Percentiles rank a stretch among this genome's conserved stretches.
Evolutionary conservation across 1,140 invertebrate species (phyloP).

Genomic region (Hyles vespertilio): DNA sequence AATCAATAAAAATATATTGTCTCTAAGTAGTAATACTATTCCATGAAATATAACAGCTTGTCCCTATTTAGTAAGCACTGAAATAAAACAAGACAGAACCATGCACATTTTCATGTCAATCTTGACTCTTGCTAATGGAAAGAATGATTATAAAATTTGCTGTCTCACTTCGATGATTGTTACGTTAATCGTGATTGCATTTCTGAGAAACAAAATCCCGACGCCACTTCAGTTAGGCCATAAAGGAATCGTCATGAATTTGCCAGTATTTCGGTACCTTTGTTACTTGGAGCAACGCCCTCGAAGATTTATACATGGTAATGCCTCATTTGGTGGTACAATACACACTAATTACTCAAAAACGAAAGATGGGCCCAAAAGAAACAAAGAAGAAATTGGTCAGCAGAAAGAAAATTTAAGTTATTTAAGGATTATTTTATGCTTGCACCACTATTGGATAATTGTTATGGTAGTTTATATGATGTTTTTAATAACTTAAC

Average conservation of each 20-base stretch:
- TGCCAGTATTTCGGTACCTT: conserved; percentile 2
- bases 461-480: no score
- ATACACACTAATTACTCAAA: conserved; percentile 10
- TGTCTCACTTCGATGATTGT: conserved; percentile 10
- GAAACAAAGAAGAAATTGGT: neutral
- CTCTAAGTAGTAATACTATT: no score
- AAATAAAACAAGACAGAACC: no score
- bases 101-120: no score
- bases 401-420: no score
- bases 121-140: no score
- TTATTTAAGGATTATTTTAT: no score
- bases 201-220: neutral
- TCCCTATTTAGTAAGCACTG: no score
- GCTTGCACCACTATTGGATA: no score
- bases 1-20: no score
- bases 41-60: no score
- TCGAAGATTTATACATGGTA: conserved; percentile 17
- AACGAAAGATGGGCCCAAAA: neutral
- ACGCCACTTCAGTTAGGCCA: neutral
- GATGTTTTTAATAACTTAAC: no score
- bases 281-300: conserved; percentile 22
- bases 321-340: conserved; percentile 8
- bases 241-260: conserved; percentile 8
- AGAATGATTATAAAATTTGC: conserved; percentile 1
- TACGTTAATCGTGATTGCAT: neutral